Base-by-base conservation (phyloP, 2,113 vertebrate species). In the Cephalophus harveyi region DNA sequence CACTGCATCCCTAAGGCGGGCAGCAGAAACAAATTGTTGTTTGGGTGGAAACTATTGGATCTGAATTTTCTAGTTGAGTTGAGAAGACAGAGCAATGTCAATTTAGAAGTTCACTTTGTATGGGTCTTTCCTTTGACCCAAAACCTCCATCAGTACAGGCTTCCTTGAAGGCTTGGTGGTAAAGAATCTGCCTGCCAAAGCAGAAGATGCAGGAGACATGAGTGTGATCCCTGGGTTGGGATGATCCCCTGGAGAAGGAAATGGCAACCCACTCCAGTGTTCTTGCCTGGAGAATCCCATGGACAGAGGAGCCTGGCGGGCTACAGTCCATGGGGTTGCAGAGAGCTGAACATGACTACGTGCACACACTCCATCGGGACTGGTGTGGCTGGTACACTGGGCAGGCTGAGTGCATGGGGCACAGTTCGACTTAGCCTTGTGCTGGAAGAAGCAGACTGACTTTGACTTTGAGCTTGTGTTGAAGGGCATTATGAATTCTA, bases 351-450 rank as follows among this genome's bases (percentile, higher is more conserved):
- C 71, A 43, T 1, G 12, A 76, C 21, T 14, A 2, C 12, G 6
- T 76, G 71, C 40, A 27, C 0, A 3, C 36, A 27, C 5, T 4
- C 7, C 30, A 17, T 36, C 6, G 1, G n/a, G 19, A 36, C 6
- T 52, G 17, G 1, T 3, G 2, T 21, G 43, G 21, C 19, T 57
- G 62, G 28, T 28, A 12, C 2, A 0, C 6, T 2, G 33, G 33
- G 59, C 25, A 4, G 87, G 48, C n/a, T 5, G 86, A 46, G 8
- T 3, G 2, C 10, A 0, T 30, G 11, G 15, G 27, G 3, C 2
- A 4, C 0, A 27, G 28, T 8, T 0, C 9, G 7, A 0, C 28
- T 27, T 13, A 12, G 28, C 33, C 16, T 36, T 40, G 89, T 27
- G 8, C 3, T 4, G 17, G 36, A 55, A 16, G 12, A 7, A 16